Evolutionary conservation across 2,797 vertebrate genomes (phyloP).

Genomic region (Rhinoraja longicauda): DNA sequence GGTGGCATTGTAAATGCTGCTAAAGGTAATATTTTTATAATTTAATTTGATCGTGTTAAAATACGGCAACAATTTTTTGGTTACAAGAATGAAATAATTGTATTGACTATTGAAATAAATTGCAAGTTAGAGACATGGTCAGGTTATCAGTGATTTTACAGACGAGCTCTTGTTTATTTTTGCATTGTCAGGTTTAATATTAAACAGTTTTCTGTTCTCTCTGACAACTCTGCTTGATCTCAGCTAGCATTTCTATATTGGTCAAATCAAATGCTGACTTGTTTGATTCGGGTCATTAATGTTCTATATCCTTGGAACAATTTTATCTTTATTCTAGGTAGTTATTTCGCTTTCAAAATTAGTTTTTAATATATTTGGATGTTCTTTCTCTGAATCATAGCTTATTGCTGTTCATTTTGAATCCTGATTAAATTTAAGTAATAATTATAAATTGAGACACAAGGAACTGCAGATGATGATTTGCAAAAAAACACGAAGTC

Average conservation of each 20-base stretch:
- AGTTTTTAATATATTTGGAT: background rate
- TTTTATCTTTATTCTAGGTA: background rate
- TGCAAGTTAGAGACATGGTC: background rate
- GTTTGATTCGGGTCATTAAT: background rate
- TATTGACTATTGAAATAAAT: background rate
- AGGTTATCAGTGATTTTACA: background rate
- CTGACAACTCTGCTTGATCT: background rate
- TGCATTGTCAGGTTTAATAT: background rate
- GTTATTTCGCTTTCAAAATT: background rate
- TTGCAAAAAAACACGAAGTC: too few relatives aligned
- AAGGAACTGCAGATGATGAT: too few relatives aligned
- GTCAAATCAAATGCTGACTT: background rate
- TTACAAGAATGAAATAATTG: background rate
- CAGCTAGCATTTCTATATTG: background rate
- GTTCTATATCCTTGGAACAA: background rate
- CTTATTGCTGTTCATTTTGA: background rate
- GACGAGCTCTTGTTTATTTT: background rate
- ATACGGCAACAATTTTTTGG: background rate
- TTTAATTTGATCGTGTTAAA: background rate
- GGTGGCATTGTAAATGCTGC: slow-evolving; percentile 70
- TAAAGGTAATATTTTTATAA: slow-evolving; percentile 56
- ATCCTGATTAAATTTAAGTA: background rate
- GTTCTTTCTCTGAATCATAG: background rate
- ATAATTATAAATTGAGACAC: background rate
- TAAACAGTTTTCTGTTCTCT: background rate